Conservation (phyloP, 2,113 vertebrate genomes). For the Carettochelys insculpta region DNA sequence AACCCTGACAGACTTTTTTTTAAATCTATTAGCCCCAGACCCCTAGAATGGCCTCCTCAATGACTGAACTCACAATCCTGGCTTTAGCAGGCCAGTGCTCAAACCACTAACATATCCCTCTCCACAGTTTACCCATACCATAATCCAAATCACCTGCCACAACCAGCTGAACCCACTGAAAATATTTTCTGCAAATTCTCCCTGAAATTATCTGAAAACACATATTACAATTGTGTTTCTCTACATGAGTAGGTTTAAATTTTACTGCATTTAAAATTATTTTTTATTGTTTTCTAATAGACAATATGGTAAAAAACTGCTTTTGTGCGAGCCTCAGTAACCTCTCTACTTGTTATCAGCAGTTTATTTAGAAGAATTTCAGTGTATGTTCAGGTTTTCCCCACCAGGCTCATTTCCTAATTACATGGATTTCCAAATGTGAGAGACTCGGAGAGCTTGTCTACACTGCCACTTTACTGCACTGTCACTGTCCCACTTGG, state of each 20-base stretch:
- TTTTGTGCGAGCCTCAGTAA: background rate
- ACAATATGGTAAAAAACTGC: background rate
- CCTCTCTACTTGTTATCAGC: background rate
- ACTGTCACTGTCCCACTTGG: too few species aligned
- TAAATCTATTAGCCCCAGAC: too few species aligned
- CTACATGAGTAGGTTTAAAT: background rate
- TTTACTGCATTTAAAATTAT: background rate
- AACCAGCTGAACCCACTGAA: background rate
- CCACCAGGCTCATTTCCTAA: background rate
- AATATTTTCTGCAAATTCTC: background rate
- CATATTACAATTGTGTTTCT: background rate
- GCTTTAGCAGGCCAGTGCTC: too few species aligned
- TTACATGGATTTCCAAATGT: background rate
- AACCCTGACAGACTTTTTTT: too few species aligned
- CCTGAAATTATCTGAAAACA: background rate
- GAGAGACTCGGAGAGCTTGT: too few species aligned
- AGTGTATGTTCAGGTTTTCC: accelerated
- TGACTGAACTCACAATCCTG: too few species aligned
- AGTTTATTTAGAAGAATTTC: accelerated
- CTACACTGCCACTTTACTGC: too few species aligned
- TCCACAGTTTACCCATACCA: background rate
- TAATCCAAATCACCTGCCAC: background rate
- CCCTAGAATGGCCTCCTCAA: too few species aligned
- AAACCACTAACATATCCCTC: too few species aligned
- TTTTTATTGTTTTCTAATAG: background rate